Conservation (phyloP, 2,888 invertebrate genomes). For the Drosophila mimetica region DNA sequence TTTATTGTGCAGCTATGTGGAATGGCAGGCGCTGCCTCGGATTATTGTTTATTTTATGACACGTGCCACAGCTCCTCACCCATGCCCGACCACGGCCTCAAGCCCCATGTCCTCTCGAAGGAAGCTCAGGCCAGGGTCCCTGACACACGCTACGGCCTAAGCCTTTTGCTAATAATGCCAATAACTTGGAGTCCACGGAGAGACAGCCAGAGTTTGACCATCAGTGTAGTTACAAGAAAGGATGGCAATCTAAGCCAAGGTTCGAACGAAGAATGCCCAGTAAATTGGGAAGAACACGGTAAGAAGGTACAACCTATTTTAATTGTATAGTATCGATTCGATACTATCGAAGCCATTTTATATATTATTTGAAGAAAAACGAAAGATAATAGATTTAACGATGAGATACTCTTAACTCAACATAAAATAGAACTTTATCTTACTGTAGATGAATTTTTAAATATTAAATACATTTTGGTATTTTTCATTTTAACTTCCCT, state of each 20-base stretch:
- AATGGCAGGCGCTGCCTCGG: constrained; percentile 73
- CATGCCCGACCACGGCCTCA: not conserved
- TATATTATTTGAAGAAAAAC: too few species aligned
- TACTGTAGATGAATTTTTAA: too few species aligned
- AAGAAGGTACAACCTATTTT: not conserved
- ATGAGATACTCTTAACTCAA: too few species aligned
- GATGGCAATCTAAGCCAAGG: too few species aligned
- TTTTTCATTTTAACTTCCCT: too few species aligned
- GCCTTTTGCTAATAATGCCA: constrained; percentile 75
- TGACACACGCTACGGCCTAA: constrained; percentile 70
- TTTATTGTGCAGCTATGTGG: constrained; percentile 77
- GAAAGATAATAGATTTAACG: too few species aligned
- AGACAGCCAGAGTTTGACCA: constrained; percentile 25
- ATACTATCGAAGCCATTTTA: too few species aligned
- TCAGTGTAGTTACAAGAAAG: not conserved
- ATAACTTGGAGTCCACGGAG: constrained; percentile 46
- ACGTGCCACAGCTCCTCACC: constrained; percentile 57
- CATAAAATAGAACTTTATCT: too few species aligned
- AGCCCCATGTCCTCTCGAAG: constrained; percentile 13
- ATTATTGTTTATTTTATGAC: constrained; percentile 81
- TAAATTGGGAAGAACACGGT: not conserved
- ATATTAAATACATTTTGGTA: too few species aligned
- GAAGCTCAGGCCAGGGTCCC: constrained; percentile 44
- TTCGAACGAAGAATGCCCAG: not conserved
- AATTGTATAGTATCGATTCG: too few species aligned